phyloP scores from a whole-genome alignment of 2,888 invertebrate species.

The Clistopyga incitator region DNA sequence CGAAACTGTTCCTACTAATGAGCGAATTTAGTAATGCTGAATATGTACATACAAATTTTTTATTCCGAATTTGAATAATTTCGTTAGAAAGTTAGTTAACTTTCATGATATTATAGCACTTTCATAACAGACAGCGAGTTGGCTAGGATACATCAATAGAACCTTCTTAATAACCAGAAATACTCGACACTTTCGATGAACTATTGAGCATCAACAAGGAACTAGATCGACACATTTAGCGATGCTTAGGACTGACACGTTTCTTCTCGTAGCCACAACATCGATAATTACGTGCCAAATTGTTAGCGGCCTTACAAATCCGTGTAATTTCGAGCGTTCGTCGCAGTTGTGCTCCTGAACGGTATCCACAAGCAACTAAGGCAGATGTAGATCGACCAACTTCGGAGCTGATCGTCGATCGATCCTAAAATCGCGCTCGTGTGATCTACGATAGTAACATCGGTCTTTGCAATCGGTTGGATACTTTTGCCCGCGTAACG shows the following conservation, averaged over 20 bases:
- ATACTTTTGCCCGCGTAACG: conserved; percentile 27
- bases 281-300: conserved; percentile 25
- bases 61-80: too few species aligned
- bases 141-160: too few species aligned
- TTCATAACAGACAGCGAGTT: too few species aligned
- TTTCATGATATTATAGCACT: too few species aligned
- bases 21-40: too few species aligned
- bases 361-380: neutral
- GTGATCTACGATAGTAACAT: neutral
- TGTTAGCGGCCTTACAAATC: neutral
- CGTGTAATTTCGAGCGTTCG: neutral
- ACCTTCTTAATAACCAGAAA: neutral
- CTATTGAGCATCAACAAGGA: neutral
- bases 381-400: neutral
- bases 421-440: conserved; percentile 19
- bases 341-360: conserved; percentile 7
- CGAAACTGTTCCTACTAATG: too few species aligned
- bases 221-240: neutral
- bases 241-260: neutral
- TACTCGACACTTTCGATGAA: neutral
- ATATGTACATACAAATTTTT: too few species aligned
- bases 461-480: conserved; percentile 8
- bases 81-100: too few species aligned
- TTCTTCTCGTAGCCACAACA: conserved; percentile 2
- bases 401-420: conserved; percentile 18